Evolutionary conservation across 2,888 invertebrate genomes (phyloP).

Genomic region (Latrodectus hesperus): DNA sequence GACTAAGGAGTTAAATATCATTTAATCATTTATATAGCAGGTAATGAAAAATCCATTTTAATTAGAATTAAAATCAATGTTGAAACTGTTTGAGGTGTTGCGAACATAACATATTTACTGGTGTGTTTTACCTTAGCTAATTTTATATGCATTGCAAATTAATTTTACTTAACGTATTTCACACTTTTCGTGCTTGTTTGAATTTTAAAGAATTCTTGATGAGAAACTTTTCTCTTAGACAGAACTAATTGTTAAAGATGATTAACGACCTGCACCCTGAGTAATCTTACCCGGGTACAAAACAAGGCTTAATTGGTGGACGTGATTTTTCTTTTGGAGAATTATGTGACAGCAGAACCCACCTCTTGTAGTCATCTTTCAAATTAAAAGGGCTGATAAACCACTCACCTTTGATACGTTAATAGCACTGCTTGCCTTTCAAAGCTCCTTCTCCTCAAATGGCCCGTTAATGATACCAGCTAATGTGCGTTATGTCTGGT

Average conservation of each 20-base stretch:
- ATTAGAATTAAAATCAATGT: too few species aligned
- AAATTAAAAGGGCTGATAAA: constrained; percentile 45
- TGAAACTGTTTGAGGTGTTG: too few species aligned
- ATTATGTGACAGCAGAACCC: constrained; percentile 33
- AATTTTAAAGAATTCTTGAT: too few species aligned
- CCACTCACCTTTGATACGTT: constrained; percentile 20
- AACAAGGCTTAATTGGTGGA: constrained; percentile 38
- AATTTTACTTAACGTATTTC: too few species aligned
- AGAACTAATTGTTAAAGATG: constrained; percentile 40
- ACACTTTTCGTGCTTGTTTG: too few species aligned
- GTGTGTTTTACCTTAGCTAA: too few species aligned
- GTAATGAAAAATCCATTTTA: too few species aligned
- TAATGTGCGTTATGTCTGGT: constrained; percentile 12
- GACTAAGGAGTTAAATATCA: too few species aligned
- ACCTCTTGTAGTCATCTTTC: constrained; percentile 38
- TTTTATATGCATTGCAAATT: too few species aligned
- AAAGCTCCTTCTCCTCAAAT: constrained; percentile 14
- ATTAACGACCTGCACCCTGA: constrained; percentile 28
- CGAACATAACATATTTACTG: too few species aligned
- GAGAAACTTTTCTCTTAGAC: neutral
- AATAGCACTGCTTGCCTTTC: constrained; percentile 16
- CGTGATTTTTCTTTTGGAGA: constrained; percentile 11
- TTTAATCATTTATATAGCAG: too few species aligned
- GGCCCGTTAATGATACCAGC: constrained; percentile 28
- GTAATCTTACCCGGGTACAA: constrained; percentile 9